phyloP scores from a whole-genome alignment of 2,113 vertebrate genomes.

The Odocoileus virginianus region DNA sequence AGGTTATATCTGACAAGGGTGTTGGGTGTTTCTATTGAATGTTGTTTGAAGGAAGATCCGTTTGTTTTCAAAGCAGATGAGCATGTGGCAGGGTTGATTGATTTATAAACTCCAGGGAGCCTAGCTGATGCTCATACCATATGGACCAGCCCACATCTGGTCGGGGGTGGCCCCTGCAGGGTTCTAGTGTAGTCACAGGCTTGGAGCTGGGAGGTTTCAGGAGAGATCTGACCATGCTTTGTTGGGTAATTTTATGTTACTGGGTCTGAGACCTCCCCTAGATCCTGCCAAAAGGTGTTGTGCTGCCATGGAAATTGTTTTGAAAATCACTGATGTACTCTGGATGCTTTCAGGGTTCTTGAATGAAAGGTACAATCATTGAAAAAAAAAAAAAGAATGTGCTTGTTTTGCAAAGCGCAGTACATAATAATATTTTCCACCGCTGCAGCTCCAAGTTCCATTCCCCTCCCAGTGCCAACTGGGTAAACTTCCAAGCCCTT shows the following conservation, averaged over 20 bases:
- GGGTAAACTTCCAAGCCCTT: constrained; percentile 69
- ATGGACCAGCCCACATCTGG: background rate
- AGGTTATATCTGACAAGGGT: background rate
- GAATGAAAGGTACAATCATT: constrained; percentile 39
- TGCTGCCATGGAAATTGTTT: background rate
- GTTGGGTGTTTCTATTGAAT: background rate
- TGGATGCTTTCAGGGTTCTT: constrained; percentile 32
- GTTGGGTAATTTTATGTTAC: background rate
- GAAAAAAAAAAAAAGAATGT: constrained; percentile 33
- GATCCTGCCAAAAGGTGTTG: background rate
- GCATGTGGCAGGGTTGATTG: background rate
- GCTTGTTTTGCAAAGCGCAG: constrained; percentile 46
- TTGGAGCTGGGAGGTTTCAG: background rate
- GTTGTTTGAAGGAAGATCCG: background rate
- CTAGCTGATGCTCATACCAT: background rate
- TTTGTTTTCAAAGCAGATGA: constrained; percentile 21
- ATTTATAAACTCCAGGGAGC: background rate
- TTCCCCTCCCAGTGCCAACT: constrained; percentile 58
- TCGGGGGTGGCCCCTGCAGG: background rate
- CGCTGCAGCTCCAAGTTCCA: constrained; percentile 54
- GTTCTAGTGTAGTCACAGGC: background rate
- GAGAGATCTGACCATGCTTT: background rate
- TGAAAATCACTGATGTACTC: background rate
- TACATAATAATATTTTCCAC: constrained; percentile 51
- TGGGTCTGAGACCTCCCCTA: background rate